A percentile compares a stretch with the other conserved stretches of the same genome.
phyloP scores from a whole-genome alignment of 2,797 vertebrate genomes.

The Sylvia borin region DNA sequence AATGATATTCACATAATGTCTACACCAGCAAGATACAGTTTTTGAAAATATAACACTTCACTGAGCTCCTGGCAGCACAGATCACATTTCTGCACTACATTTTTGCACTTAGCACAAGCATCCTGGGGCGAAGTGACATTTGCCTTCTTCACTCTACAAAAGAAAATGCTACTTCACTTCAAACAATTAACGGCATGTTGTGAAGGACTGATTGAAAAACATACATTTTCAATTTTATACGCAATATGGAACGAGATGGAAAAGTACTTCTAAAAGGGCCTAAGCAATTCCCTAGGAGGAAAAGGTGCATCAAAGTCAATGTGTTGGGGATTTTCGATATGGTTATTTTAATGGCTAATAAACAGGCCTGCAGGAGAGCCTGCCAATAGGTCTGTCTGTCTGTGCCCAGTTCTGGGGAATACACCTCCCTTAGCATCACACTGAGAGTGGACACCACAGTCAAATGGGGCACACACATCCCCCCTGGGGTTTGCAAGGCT shows the following conservation, averaged over 20 bases:
- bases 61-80: slow-evolving; percentile 20
- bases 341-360: background rate
- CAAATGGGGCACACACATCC: accelerated
- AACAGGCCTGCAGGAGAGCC: background rate
- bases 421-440: accelerated
- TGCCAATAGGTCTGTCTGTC: background rate
- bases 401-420: background rate
- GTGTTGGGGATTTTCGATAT: background rate
- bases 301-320: background rate
- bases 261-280: background rate
- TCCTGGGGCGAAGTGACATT: slow-evolving; percentile 55
- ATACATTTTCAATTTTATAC: background rate
- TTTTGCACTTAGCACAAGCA: slow-evolving; percentile 32
- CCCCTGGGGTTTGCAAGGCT: background rate
- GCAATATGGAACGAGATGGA: background rate
- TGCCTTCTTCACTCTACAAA: slow-evolving; percentile 27
- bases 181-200: slow-evolving; percentile 13
- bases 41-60: background rate
- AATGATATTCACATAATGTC: slow-evolving; percentile 8
- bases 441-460: accelerated
- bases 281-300: background rate
- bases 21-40: background rate
- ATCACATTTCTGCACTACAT: slow-evolving; percentile 21
- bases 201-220: slow-evolving; percentile 20
- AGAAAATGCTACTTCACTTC: slow-evolving; percentile 15